phyloP scores from a whole-genome alignment of 1,140 invertebrate species.

The Ridgeia piscesae region DNA sequence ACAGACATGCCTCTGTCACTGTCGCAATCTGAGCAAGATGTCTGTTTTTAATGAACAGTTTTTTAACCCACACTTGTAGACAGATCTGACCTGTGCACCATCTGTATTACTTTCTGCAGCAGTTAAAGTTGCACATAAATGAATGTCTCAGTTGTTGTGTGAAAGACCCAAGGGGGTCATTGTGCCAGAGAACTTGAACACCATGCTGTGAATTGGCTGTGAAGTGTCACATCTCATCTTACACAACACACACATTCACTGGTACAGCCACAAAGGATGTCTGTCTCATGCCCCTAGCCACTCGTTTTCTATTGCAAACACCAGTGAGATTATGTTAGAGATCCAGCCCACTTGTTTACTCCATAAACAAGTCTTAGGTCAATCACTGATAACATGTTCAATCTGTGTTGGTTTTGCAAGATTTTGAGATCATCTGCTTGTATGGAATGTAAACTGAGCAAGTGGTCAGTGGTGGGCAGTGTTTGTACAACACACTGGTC shows the following conservation, averaged over 20 bases:
- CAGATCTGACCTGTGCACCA: background rate
- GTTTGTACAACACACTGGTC: background rate
- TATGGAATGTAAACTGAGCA: background rate
- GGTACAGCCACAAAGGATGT: background rate
- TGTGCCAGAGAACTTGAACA: background rate
- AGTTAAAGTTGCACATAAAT: background rate
- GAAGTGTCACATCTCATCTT: background rate
- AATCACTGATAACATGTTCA: background rate
- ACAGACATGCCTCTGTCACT: background rate
- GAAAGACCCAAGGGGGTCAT: background rate
- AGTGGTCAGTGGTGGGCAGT: background rate
- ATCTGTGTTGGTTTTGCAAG: background rate
- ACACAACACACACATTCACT: background rate
- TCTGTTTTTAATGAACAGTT: too few relatives aligned
- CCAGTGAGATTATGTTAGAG: background rate
- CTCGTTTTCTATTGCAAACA: background rate
- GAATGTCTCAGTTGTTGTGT: background rate
- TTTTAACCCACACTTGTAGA: too few relatives aligned
- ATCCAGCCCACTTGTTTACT: background rate
- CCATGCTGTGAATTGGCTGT: background rate
- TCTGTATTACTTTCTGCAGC: background rate
- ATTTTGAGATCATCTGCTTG: background rate
- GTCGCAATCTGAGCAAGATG: too few relatives aligned
- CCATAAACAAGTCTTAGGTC: background rate
- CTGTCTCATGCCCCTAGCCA: background rate